Conservation (phyloP, 2,113 vertebrate genomes). For the Podarcis raffonei region DNA sequence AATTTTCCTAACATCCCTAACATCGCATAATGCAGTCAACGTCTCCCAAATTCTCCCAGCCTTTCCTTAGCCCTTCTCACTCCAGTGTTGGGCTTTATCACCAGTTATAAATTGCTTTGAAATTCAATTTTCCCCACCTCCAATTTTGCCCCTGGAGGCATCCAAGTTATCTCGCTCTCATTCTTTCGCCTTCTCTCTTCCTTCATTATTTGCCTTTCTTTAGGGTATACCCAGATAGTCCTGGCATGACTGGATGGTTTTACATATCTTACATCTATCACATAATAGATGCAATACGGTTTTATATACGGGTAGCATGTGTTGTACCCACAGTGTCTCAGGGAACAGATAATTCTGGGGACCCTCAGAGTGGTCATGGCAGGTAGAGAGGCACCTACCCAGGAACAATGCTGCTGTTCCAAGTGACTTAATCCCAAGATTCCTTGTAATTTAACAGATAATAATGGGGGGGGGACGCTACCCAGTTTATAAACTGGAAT, state of each 20-base stretch:
- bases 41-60: background rate
- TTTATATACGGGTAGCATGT: no score
- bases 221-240: background rate
- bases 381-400: background rate
- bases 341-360: background rate
- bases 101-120: slow-evolving; percentile 13
- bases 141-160: background rate
- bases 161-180: background rate
- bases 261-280: no score
- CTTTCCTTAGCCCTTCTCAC: fast-evolving
- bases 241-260: background rate
- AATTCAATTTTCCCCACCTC: background rate
- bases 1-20: background rate
- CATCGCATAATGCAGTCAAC: background rate
- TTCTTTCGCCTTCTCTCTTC: background rate
- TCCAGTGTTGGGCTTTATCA: background rate
- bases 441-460: background rate
- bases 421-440: background rate
- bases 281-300: background rate
- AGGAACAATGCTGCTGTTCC: background rate
- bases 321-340: background rate
- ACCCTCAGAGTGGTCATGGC: background rate
- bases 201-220: background rate
- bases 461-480: background rate
- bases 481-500: background rate